Evolutionary conservation across 2,113 vertebrate species (phyloP).

Genomic region (Sarotherodon lohbergeri): DNA sequence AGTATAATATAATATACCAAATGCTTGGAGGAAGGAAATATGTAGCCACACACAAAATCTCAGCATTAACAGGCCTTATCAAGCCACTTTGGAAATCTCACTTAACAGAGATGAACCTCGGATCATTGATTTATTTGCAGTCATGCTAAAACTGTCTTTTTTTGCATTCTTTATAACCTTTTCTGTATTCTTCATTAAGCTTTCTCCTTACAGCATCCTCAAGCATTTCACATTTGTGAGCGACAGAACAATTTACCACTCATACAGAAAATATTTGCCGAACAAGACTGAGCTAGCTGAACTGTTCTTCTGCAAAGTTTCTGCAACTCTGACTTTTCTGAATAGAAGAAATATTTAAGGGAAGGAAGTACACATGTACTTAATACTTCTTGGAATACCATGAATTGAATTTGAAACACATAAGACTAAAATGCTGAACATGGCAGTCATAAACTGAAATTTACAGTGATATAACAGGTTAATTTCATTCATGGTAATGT

Average conservation of each 20-base stretch:
- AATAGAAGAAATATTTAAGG: not conserved
- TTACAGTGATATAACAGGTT: not conserved
- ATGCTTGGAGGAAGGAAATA: not conserved
- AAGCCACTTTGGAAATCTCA: not conserved
- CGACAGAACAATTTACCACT: not conserved
- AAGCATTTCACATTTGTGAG: not conserved
- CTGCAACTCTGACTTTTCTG: not conserved
- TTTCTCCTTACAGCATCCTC: not conserved
- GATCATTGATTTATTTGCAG: not conserved
- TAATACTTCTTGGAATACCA: not conserved
- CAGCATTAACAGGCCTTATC: not conserved
- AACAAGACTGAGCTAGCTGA: slow-evolving; percentile 33
- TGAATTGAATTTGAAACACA: not conserved
- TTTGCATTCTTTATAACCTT: not conserved
- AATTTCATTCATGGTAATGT: not conserved
- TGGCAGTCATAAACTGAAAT: not conserved
- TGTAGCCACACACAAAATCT: not conserved
- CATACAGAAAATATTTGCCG: not conserved
- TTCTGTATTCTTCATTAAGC: not conserved
- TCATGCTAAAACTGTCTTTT: not conserved
- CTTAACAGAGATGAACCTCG: not conserved
- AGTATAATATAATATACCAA: not conserved
- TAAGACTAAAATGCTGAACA: not conserved
- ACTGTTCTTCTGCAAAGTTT: not conserved
- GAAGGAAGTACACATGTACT: not conserved